These are phyloP conservation scores for Trachemys scripta DNA, from an alignment of 2,113 vertebrate species.

Conservation along the genomic window DNA sequence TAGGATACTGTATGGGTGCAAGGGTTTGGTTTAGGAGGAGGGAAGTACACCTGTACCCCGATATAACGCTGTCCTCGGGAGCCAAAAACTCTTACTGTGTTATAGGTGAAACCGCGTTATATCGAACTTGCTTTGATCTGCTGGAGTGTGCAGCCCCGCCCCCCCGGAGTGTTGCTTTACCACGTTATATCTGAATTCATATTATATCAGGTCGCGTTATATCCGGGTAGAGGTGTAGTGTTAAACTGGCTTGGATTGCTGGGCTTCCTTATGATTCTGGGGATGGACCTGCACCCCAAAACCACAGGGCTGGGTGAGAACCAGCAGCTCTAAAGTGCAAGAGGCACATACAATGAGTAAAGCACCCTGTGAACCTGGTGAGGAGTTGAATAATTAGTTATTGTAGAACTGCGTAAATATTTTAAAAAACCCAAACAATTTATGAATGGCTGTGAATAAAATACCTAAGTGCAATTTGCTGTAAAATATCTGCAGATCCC, in stretches of 20 bases:
- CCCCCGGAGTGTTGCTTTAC: too few relatives aligned
- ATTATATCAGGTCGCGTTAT: too few relatives aligned
- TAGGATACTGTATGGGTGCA: background rate
- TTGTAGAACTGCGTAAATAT: background rate
- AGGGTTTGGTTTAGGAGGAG: background rate
- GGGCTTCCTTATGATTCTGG: background rate
- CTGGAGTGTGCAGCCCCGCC: too few relatives aligned
- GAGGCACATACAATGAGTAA: background rate
- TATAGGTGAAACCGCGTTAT: too few relatives aligned
- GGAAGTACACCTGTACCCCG: background rate
- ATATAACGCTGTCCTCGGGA: too few relatives aligned
- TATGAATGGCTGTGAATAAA: background rate
- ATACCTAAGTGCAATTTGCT: background rate
- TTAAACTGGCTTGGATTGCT: background rate
- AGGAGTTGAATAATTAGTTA: background rate
- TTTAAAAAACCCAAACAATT: background rate
- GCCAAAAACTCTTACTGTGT: too few relatives aligned
- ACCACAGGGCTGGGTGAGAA: background rate
- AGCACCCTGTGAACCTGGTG: background rate
- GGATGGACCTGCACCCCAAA: background rate
- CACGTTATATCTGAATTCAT: too few relatives aligned
- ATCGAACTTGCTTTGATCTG: too few relatives aligned
- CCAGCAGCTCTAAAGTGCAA: background rate
- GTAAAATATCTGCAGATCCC: background rate
- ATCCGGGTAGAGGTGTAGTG: too few relatives aligned